phyloP scores from a whole-genome alignment of 35 echinoderm and acorn worm genomes.

The Nesometra sesokonis region DNA sequence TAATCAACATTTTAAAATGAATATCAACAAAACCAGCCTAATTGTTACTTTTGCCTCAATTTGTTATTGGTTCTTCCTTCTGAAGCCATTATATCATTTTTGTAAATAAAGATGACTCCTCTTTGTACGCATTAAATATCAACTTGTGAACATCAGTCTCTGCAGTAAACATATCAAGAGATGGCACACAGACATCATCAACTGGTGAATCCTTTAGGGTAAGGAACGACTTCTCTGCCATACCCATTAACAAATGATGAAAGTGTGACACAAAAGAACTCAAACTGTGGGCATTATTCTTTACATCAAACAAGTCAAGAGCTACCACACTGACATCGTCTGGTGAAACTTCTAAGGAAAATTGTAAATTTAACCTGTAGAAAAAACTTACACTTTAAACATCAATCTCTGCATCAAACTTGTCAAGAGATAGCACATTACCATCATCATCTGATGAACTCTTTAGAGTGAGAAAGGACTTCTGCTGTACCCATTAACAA shows the following conservation, averaged over 20 bases:
- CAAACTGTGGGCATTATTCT: slow-evolving; percentile 89
- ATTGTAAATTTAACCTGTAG: too few relatives aligned
- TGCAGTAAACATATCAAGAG: slow-evolving; percentile 84
- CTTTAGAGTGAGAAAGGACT: slow-evolving; percentile 72
- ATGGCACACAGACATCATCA: slow-evolving; percentile 61
- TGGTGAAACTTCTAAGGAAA: slow-evolving; percentile 86
- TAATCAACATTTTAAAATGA: too few relatives aligned
- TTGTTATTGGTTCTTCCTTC: too few relatives aligned
- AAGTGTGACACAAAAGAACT: neutral
- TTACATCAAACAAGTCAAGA: slow-evolving; percentile 88
- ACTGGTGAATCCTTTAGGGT: slow-evolving; percentile 43
- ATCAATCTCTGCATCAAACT: slow-evolving; percentile 94
- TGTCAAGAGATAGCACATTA: slow-evolving; percentile 80
- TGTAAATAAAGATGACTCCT: too few relatives aligned
- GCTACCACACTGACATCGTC: slow-evolving; percentile 74
- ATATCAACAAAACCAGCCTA: too few relatives aligned
- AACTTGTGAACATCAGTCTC: slow-evolving; percentile 92
- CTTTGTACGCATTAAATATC: too few relatives aligned
- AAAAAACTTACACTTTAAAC: slow-evolving; percentile 88
- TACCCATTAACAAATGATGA: slow-evolving; percentile 42
- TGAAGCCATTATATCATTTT: too few relatives aligned
- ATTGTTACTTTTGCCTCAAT: too few relatives aligned
- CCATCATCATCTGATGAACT: slow-evolving; percentile 26
- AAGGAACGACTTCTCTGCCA: slow-evolving; percentile 81
- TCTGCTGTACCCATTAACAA: slow-evolving; percentile 97